Conservation (phyloP, 1,140 invertebrate species). For the Papilio machaon region DNA sequence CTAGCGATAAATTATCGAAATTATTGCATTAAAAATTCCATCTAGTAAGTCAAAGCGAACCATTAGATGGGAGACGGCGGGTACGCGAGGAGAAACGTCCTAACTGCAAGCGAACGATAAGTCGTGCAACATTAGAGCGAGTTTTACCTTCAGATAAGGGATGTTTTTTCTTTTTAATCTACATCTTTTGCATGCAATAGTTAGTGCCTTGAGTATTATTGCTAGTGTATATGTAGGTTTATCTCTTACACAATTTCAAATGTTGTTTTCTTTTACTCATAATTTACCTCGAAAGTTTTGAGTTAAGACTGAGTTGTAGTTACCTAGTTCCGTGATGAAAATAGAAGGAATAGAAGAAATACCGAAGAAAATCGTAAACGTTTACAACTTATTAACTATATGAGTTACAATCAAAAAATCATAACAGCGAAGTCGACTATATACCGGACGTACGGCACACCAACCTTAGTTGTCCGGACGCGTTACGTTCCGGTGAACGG, state of each 20-base stretch:
- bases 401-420: not conserved
- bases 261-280: no score
- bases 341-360: no score
- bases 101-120: slow-evolving; percentile 39
- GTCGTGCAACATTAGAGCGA: not conserved
- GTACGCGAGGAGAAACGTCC: slow-evolving; percentile 41
- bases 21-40: slow-evolving; percentile 88
- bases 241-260: no score
- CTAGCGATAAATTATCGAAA: slow-evolving; percentile 85
- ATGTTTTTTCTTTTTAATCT: not conserved
- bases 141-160: not conserved
- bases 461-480: not conserved
- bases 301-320: no score
- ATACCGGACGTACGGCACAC: not conserved
- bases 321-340: no score
- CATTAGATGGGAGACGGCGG: slow-evolving; percentile 66
- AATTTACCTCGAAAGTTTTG: no score
- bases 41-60: slow-evolving; percentile 84
- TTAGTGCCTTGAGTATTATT: not conserved
- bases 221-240: no score
- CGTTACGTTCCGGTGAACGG: slow-evolving; percentile 35
- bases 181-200: not conserved
- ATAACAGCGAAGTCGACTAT: not conserved
- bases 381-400: not conserved
- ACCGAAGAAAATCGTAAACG: not conserved